Evolutionary conservation across 2,888 invertebrate genomes (phyloP).

Genomic region (Geotrupes spiniger): DNA sequence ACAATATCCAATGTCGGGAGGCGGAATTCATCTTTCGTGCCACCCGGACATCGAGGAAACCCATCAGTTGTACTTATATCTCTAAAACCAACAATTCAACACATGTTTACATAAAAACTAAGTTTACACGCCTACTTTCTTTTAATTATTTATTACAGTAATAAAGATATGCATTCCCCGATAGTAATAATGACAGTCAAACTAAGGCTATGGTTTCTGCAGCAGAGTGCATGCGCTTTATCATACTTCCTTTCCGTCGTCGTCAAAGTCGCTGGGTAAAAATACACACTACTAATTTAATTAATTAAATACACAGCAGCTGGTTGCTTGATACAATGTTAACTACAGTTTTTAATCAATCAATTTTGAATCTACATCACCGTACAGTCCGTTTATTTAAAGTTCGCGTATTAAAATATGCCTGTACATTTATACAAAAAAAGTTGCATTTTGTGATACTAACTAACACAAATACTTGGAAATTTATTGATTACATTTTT

Average conservation of each 20-base stretch:
- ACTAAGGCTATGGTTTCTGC: conserved; percentile 41
- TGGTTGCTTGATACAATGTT: no score
- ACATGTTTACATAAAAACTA: conserved; percentile 49
- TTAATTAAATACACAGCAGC: conserved; percentile 8
- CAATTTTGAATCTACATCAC: no score
- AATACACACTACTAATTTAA: conserved; percentile 11
- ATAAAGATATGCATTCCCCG: conserved; percentile 52
- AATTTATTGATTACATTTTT: no score
- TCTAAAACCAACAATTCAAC: conserved; percentile 49
- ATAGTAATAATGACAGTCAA: conserved; percentile 45
- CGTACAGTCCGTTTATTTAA: no score
- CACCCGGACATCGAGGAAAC: conserved; percentile 8
- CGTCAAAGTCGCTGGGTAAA: conserved; percentile 7
- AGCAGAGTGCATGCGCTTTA: neutral
- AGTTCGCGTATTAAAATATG: no score
- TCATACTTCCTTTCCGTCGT: no score
- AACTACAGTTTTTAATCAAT: conserved; percentile 6
- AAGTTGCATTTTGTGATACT: no score
- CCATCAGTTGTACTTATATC: conserved; percentile 45
- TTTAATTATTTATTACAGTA: conserved; percentile 42
- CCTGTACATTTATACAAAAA: no score
- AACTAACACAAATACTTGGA: no score
- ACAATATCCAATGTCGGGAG: conserved; percentile 35
- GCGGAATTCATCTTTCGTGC: conserved; percentile 9
- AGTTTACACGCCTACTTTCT: conserved; percentile 43